Base-by-base conservation (phyloP, 2,113 vertebrate species). In the Illadopsis cleaveri region DNA sequence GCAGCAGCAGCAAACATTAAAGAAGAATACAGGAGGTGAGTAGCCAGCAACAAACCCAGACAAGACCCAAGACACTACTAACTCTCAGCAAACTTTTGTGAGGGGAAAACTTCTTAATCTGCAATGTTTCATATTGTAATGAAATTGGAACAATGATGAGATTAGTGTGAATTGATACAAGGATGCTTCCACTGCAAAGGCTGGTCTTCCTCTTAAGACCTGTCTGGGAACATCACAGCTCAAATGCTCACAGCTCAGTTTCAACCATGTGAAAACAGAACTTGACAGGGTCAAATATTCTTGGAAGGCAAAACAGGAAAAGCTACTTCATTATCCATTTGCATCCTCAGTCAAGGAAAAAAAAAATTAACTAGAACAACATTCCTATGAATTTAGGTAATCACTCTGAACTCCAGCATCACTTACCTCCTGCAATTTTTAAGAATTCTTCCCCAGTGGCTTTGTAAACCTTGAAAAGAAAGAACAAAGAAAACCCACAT, bases 351-450 rank as follows among this genome's bases (percentile, higher is more conserved):
- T 12, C 53, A 53, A 84, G 71, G 4, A 5, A 88, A n/a, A 30
- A 50, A 15, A 53, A 56, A 45, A 38, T 37, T 31, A 45, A 18
- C 40, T 44, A 38, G 33, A 71, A 58, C 38, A 70, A 19, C 24
- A 73, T 31, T 85, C 58, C 28, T 47, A 61, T 15, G 33, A 79
- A 76, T 31, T 44, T 35, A 10, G 54, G 30, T 58, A 82, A 90
- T 71, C 11, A 53, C 38, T 58, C 10, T 62, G 70, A 85, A 62
- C 19, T 48, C 35, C 82, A 92, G n/a, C 22, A 82, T 95, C 95
- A 97, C 99, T 99, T 92, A 99, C 99, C 99, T 98, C 99, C 99
- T 94, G 99, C 99, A 18, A 99, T 99, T 98, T 99, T 99, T 87
- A 99, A 97, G 94, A 99, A 99, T 95, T 99, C 99, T 93, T 99